A percentile compares a stretch with the other conserved stretches of the same genome.
These are phyloP conservation scores for Aphis gossypii DNA, from an alignment of 1,140 invertebrate species.

Conservation along the genomic window DNA sequence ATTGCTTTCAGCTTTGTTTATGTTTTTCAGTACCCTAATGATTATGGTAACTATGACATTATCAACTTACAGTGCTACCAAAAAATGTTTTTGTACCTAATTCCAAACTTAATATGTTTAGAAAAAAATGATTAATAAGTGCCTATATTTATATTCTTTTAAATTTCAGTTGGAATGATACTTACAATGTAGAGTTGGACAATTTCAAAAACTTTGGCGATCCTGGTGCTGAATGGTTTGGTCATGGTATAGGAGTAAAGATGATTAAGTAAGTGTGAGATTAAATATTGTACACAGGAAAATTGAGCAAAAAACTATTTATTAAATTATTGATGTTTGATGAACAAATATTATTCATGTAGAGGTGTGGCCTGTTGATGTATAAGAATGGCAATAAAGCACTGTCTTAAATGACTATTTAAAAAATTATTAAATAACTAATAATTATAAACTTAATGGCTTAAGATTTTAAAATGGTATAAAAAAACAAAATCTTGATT, in stretches of 20 bases:
- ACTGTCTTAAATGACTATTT: background rate
- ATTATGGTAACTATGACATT: conserved; percentile 39
- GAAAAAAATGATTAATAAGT: background rate
- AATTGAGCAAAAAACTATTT: background rate
- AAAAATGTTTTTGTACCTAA: background rate
- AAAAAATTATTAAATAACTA: background rate
- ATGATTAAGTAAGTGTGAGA: conserved; percentile 33
- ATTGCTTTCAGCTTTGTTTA: conserved; percentile 5
- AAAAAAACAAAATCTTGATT: background rate
- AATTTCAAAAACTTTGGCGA: conserved; percentile 56
- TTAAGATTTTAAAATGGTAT: background rate
- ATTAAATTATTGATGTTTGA: background rate
- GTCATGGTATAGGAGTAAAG: conserved; percentile 32
- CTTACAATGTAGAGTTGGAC: conserved; percentile 26
- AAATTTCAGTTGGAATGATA: conserved; percentile 47
- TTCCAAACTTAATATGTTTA: background rate
- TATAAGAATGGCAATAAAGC: background rate
- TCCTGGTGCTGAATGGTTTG: conserved; percentile 53
- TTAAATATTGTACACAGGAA: background rate
- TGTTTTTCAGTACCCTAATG: background rate
- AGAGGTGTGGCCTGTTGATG: background rate
- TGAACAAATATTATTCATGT: background rate
- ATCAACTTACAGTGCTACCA: conserved; percentile 33
- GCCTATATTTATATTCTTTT: background rate
- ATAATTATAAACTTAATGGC: background rate